These are phyloP conservation scores for Antheraea pernyi DNA, from an alignment of 1,140 invertebrate species.

Conservation along the genomic window DNA sequence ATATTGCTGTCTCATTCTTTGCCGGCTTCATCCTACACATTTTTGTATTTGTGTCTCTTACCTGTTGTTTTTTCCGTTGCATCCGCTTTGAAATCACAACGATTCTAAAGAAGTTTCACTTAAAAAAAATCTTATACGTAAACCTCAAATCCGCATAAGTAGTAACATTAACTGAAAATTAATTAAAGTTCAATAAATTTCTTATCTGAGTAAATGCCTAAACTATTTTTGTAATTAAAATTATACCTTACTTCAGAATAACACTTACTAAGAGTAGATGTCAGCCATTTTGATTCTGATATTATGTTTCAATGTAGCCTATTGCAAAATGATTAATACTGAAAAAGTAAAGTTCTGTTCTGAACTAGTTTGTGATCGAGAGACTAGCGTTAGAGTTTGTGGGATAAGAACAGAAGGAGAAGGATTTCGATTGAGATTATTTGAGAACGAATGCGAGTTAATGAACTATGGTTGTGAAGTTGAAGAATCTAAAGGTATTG, in stretches of 20 bases:
- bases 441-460: conserved; percentile 53
- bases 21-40: no score
- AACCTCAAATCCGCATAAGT: no score
- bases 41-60: no score
- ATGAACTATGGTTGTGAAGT: conserved; percentile 51
- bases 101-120: no score
- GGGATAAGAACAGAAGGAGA: conserved; percentile 39
- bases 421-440: conserved; percentile 38
- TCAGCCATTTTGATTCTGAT: not conserved
- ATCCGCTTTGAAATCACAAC: no score
- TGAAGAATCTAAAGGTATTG: conserved; percentile 31
- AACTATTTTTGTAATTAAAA: not conserved
- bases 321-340: conserved; percentile 12
- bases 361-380: conserved; percentile 31
- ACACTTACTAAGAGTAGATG: not conserved
- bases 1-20: no score
- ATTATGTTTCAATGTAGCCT: not conserved
- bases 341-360: conserved; percentile 42
- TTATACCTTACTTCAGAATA: not conserved
- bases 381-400: conserved; percentile 32
- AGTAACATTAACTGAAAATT: not conserved
- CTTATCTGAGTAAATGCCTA: not conserved
- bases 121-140: no score
- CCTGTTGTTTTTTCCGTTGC: no score
- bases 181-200: not conserved